Percentiles rank a stretch among this genome's conserved stretches.
Conservation (phyloP, 2,797 vertebrate genomes). For the Gymnoscopelus microlampas region DNA sequence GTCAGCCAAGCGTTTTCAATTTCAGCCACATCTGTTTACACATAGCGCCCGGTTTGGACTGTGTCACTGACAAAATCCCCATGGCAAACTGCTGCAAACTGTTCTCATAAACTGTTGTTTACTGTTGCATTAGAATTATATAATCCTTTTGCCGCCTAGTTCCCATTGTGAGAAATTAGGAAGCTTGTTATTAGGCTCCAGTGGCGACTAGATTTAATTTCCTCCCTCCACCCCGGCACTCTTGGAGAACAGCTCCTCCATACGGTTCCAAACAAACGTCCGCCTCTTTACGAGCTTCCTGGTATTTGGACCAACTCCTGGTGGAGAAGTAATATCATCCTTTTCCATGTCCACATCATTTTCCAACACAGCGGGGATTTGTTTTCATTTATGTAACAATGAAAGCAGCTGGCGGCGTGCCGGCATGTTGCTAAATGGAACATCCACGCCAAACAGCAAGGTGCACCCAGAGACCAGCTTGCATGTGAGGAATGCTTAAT, state of each 20-base stretch:
- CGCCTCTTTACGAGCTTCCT: constrained; percentile 66
- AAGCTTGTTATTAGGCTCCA: constrained; percentile 63
- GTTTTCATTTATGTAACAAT: constrained; percentile 77
- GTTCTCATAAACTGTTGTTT: constrained; percentile 68
- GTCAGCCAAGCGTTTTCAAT: constrained; percentile 59
- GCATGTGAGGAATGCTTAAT: constrained; percentile 48
- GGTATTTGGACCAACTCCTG: constrained; percentile 63
- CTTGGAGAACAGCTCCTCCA: constrained; percentile 45
- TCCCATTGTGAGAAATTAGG: constrained; percentile 70
- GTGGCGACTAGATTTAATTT: constrained; percentile 63
- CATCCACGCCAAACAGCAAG: constrained; percentile 63
- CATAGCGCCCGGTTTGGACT: constrained; percentile 66
- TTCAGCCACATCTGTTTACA: constrained; percentile 73
- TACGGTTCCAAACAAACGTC: constrained; percentile 50
- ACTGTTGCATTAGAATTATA: constrained; percentile 65
- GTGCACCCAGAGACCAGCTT: constrained; percentile 64
- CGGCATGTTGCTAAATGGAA: constrained; percentile 71
- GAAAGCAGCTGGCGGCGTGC: constrained; percentile 66
- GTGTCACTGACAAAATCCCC: constrained; percentile 61
- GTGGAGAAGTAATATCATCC: constrained; percentile 69
- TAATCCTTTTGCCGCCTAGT: constrained; percentile 63
- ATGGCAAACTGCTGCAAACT: constrained; percentile 61
- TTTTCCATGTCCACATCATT: constrained; percentile 73
- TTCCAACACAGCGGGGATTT: constrained; percentile 72
- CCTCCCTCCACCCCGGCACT: constrained; percentile 46